Evolutionary conservation across 2,888 invertebrate species (phyloP), one percentile per base, ranked within the genome.

Genomic region (Smittia aterrima): DNA sequence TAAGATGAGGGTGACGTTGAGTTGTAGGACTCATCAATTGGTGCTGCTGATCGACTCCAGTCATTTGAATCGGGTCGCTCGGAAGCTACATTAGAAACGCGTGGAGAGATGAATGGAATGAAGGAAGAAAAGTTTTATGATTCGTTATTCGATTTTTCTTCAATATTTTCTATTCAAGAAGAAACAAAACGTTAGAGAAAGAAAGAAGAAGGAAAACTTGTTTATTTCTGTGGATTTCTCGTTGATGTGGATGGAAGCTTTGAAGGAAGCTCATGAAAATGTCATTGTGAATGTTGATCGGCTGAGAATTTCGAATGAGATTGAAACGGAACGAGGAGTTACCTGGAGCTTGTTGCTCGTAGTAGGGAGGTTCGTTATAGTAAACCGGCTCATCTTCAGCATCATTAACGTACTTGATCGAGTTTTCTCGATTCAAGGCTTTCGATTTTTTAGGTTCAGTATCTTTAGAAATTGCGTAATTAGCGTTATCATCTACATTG

Each of bases 321-420:
- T 58, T 58, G 9, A 24, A 32, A 9, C 32, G 9, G 32, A 32
- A 9, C 22, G 58, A 18, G 47, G 47, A 4, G 22, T 58, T 72
- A 72, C 72, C 72, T 72, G 58, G 27, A n/a, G n/a, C n/a, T n/a
- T n/a, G n/a, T 27, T 70, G 54, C n/a, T 22, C 40, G 24, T 32
- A 25, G 54, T 71, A 54, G 11, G 54, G n/a, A 7, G 64, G 64
- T 6, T 40, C 40, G 54, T 58, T 62, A 72, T 72, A 72, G 24
- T 53, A 71, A 71, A 27, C 22, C n/a, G 70, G 53, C 27, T 70
- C 27, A 1, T 32, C 22, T 11, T 72, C 72, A 20, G 24, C 40
- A 20, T 72, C 72, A 62, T 62, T 72, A 1, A 72, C 22, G 22
- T 62, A 54, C 24, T 62, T 72, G 13, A 72, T 72, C 6, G 72